Evolutionary conservation across 2,797 vertebrate genomes (phyloP).

Genomic region (Esox masquinongy): DNA sequence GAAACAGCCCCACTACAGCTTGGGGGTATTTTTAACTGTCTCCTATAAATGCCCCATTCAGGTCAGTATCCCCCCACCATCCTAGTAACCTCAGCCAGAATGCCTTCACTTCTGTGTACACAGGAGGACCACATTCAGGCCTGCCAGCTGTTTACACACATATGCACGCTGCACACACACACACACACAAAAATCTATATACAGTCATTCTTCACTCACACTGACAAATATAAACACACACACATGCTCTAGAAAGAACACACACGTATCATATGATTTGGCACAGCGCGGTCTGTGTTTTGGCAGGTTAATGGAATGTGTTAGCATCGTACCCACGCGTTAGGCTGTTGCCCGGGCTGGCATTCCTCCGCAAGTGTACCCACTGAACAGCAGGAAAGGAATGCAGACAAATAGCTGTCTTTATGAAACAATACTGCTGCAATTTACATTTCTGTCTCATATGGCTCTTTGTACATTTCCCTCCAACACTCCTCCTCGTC

Average conservation of each 20-base stretch:
- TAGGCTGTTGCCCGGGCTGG: constrained; percentile 63
- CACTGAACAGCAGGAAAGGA: constrained; percentile 72
- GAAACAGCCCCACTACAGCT: constrained; percentile 45
- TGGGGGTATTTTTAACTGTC: constrained; percentile 74
- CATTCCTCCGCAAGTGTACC: constrained; percentile 73
- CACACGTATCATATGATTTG: constrained; percentile 49
- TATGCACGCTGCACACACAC: neutral
- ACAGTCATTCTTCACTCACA: neutral
- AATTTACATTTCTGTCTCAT: constrained; percentile 59
- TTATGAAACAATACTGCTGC: constrained; percentile 68
- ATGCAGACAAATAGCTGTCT: constrained; percentile 74
- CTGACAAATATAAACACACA: constrained; percentile 35
- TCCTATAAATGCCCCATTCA: constrained; percentile 79
- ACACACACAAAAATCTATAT: constrained; percentile 15
- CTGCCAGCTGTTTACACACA: constrained; percentile 70
- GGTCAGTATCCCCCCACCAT: constrained; percentile 61
- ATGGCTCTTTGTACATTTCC: neutral
- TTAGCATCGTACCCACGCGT: constrained; percentile 64
- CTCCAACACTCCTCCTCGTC: constrained; percentile 9
- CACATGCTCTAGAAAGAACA: constrained; percentile 4
- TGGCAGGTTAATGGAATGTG: constrained; percentile 59
- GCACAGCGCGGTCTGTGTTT: constrained; percentile 57
- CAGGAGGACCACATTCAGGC: constrained; percentile 65
- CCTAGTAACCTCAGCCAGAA: constrained; percentile 72
- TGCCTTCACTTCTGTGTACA: constrained; percentile 73